Base-by-base conservation (phyloP, 2,888 invertebrate species). In the Agapostemon virescens region DNA sequence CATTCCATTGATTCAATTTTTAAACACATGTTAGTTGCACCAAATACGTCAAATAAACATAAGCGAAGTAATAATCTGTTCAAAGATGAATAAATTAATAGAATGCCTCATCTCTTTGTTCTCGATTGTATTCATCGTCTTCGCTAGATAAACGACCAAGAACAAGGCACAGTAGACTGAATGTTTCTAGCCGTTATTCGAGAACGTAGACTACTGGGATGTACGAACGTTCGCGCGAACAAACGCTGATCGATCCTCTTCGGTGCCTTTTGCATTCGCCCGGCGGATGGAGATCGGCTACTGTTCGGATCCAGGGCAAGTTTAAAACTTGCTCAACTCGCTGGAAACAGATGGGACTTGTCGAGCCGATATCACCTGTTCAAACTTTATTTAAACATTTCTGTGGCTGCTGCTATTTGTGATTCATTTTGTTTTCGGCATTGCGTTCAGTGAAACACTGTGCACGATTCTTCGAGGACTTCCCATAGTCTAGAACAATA, bases 51-150 rank as follows among this genome's bases (percentile, higher is more conserved):
- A n/a, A n/a, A n/a, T n/a, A n/a, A n/a, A n/a, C n/a, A n/a, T n/a
- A n/a, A n/a, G n/a, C n/a, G n/a, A n/a, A n/a, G n/a, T n/a, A n/a
- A n/a, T n/a, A n/a, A n/a, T n/a, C n/a, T n/a, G n/a, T n/a, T n/a
- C n/a, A n/a, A n/a, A n/a, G n/a, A n/a, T n/a, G n/a, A 9, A 11
- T 7, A 38, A 9, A 38, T 38, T 0, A 38, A 38, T 38, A 38
- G 2, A 13, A 0, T 45, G 20, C 20, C 20, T 0, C 17, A 45
- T 20, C 7, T 20, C 20, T 20, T 20, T 6, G 2, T 17, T 2
- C 20, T 9, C 2, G 45, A 45, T 20, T 20, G 45, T 52, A 81
- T 79, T 73, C 80, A 55, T 40, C 69, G 69, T 42, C 75, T 81
- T 68, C 36, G 42, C 23, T 26, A 23, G 17, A 26, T n/a, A 4